phyloP scores from a whole-genome alignment of 2,888 invertebrate species.

The Eristalis pertinax region DNA sequence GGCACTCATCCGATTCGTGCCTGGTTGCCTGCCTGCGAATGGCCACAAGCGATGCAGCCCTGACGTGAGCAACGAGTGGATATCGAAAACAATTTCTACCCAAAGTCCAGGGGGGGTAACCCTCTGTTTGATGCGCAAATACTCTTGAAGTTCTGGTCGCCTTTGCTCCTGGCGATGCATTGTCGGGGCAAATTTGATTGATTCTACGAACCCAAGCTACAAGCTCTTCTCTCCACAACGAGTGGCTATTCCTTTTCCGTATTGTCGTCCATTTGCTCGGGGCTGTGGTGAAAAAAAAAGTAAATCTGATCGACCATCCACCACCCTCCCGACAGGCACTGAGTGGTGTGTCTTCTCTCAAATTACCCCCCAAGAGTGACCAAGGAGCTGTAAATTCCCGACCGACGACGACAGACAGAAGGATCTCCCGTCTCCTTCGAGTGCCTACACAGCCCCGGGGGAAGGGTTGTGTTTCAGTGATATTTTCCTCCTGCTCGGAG shows the following conservation, averaged over 20 bases:
- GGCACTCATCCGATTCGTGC: not conserved
- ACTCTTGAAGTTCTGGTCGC: not conserved
- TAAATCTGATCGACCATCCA: not conserved
- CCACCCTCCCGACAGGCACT: not conserved
- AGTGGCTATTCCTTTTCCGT: not conserved
- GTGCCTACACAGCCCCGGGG: not conserved
- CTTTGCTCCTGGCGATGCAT: not conserved
- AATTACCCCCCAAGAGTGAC: slow-evolving; percentile 7
- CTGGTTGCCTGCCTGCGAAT: not conserved
- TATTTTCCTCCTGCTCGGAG: not conserved
- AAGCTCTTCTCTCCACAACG: not conserved
- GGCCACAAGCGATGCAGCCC: not conserved
- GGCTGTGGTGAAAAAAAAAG: not conserved
- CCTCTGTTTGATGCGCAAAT: not conserved
- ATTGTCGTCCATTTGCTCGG: not conserved
- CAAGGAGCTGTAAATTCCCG: slow-evolving; percentile 31
- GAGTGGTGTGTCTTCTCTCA: slow-evolving; percentile 16
- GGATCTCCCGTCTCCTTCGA: not conserved
- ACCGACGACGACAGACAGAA: not conserved
- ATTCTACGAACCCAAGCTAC: not conserved
- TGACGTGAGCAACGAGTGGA: not conserved
- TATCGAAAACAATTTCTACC: not conserved
- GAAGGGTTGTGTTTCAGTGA: not conserved
- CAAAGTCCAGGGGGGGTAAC: not conserved
- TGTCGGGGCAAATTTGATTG: not conserved